phyloP scores from a whole-genome alignment of 1,140 invertebrate species.

The Gonatopus flavifemur region DNA sequence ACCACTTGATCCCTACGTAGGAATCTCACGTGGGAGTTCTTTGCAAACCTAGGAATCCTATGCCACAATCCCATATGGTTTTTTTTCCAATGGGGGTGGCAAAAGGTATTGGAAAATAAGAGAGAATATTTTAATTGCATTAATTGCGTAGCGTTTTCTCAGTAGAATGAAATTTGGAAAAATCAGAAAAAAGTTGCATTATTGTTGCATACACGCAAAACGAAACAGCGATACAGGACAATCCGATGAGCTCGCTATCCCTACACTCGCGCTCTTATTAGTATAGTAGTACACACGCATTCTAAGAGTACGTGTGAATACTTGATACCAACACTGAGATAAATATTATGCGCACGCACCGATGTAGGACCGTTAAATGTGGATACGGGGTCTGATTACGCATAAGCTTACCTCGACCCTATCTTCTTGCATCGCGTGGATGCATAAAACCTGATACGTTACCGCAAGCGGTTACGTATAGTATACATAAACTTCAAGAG shows the following conservation, averaged over 20 bases:
- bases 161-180: no score
- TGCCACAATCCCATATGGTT: no score
- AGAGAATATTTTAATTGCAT: no score
- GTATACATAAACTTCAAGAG: conserved; percentile 39
- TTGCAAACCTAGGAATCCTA: no score
- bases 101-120: no score
- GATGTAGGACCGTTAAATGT: conserved; percentile 31
- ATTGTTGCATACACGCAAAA: no score
- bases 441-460: conserved; percentile 52
- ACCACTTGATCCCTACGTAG: no score
- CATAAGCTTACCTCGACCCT: conserved; percentile 33
- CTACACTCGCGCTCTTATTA: background rate
- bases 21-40: no score
- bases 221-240: no score
- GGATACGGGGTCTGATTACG: conserved; percentile 52
- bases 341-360: conserved; percentile 3
- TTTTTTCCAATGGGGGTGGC: no score
- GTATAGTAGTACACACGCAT: background rate
- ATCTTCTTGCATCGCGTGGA: conserved; percentile 42
- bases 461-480: conserved; percentile 40
- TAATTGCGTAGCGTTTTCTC: no score
- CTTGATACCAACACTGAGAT: background rate
- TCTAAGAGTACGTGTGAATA: background rate
- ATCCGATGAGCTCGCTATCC: conserved; percentile 8
- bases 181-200: no score